A percentile compares a stretch with the other conserved stretches of the same genome.
Conservation (phyloP, 2,113 vertebrate genomes). For the Cromileptes altivelis region DNA sequence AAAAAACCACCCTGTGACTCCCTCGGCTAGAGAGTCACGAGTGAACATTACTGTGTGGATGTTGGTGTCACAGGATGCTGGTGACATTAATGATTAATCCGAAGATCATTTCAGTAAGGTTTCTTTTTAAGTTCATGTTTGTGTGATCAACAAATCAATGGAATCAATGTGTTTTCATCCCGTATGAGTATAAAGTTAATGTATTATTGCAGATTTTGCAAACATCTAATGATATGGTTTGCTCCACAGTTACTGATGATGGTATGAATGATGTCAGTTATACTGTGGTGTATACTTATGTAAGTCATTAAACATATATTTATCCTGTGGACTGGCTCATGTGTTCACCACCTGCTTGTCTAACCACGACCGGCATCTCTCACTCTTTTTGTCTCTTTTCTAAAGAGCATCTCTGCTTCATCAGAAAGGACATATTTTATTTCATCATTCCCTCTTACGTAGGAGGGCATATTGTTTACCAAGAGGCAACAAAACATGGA, state of each 20-base stretch:
- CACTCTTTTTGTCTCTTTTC: neutral
- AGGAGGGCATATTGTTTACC: neutral
- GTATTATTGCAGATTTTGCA: constrained; percentile 5
- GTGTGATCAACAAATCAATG: constrained; percentile 11
- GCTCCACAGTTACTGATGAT: constrained; percentile 2
- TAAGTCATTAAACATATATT: constrained; percentile 25
- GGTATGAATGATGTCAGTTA: neutral
- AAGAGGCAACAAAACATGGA: neutral
- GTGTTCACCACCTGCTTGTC: neutral
- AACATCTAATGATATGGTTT: neutral
- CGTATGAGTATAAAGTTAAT: neutral
- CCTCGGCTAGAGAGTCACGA: constrained; percentile 13
- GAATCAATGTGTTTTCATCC: neutral
- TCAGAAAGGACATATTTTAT: neutral
- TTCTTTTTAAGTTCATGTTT: too few species aligned
- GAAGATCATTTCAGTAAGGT: constrained; percentile 8
- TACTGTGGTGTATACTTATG: neutral
- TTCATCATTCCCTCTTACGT: neutral
- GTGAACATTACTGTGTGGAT: constrained; percentile 5
- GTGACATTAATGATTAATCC: constrained; percentile 40
- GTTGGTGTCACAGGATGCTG: neutral
- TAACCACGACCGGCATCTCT: neutral
- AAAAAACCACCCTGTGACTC: neutral
- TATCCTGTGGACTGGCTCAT: neutral
- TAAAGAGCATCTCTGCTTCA: neutral